These are phyloP conservation scores for Vultur gryphus DNA, from an alignment of 2,797 vertebrate species.

Conservation along the genomic window DNA sequence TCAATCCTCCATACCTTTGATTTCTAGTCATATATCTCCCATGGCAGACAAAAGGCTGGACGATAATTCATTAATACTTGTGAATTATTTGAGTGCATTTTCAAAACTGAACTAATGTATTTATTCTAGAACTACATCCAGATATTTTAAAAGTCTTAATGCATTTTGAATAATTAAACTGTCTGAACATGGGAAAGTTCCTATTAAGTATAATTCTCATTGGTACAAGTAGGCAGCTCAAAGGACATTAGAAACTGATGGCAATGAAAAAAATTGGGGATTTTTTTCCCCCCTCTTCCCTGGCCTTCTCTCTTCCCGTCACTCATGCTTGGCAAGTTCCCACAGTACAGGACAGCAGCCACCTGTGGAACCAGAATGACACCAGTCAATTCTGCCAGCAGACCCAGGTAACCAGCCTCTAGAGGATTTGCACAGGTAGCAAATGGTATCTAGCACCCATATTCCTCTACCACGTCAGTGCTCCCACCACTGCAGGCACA, in stretches of 20 bases:
- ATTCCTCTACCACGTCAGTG: background rate
- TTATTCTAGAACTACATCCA: background rate
- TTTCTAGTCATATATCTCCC: background rate
- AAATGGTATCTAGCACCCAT: background rate
- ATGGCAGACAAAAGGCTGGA: background rate
- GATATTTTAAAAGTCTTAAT: background rate
- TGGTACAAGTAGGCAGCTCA: background rate
- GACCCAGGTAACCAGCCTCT: background rate
- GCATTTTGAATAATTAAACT: background rate
- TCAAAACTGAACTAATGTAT: background rate
- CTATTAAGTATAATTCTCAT: background rate
- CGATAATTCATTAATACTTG: background rate
- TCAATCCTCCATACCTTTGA: background rate
- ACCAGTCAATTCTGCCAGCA: background rate
- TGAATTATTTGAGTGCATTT: background rate
- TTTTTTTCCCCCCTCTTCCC: background rate
- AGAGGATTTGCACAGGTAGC: background rate
- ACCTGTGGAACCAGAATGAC: background rate
- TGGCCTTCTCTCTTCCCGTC: background rate
- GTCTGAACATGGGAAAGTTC: background rate
- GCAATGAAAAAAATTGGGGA: background rate
- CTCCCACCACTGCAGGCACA: background rate
- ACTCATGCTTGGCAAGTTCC: background rate
- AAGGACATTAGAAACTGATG: background rate
- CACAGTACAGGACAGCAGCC: background rate